Evolutionary conservation across 2,888 invertebrate species (phyloP), one percentile per base, ranked within the genome.

Genomic region (Lymantria monacha): DNA sequence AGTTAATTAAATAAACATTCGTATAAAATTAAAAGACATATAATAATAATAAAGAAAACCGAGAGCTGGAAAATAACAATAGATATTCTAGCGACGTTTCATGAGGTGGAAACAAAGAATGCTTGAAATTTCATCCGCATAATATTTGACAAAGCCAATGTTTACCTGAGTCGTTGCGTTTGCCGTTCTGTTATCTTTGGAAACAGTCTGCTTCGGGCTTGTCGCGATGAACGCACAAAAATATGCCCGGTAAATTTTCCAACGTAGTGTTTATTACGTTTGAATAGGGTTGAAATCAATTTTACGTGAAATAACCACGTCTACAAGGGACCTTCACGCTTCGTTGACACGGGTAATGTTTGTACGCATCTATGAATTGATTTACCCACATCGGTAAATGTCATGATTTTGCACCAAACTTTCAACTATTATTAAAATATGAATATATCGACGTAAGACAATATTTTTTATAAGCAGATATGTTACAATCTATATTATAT

Each of bases 381-480:
- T 85, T 86, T 81, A 82, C 86, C 85, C 87, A 85, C 81, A 85
- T 87, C 84, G 79, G 81, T 83, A 80, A 79, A 82, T 79, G 85
- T 85, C 85, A 83, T 72, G 71, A 68, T 79, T 79, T 84, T 70
- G 72, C 70, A 70, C 66, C 71, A 55, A 68, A 66, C 63, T 58
- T 22, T 22, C 64, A 61, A 63, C 69, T 76, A 72, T 78, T 79
- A 79, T 77, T 75, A 69, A 66, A 70, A 66, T 70, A 69, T 70
- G 66, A 68, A 72, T 69, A 69, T 68, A 59, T 69, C 61, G 66
- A 64, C 66, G n/a, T n/a, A n/a, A n/a, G n/a, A n/a, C n/a, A n/a
- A n/a, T n/a, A n/a, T n/a, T n/a, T n/a, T n/a, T n/a, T n/a, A n/a
- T n/a, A n/a, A n/a, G n/a, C n/a, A n/a, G n/a, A n/a, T n/a, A n/a